A percentile compares a stretch with the other conserved stretches of the same genome.
These are phyloP conservation scores for Potamilus streckersoni DNA, from an alignment of 1,140 invertebrate genomes.

Conservation along the genomic window DNA sequence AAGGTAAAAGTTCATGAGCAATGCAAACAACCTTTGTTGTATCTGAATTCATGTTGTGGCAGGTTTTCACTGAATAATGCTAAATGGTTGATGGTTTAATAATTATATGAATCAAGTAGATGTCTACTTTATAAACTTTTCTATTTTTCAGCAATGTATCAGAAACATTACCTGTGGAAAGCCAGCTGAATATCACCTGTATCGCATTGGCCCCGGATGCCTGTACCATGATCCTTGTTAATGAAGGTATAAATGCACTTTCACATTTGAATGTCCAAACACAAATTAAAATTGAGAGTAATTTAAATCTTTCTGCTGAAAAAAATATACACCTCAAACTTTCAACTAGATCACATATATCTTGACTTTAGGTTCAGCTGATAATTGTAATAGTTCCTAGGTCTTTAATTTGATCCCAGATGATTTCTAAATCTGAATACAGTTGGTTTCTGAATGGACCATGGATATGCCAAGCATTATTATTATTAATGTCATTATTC, in stretches of 20 bases:
- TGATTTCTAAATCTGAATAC: no score
- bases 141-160: slow-evolving; percentile 84
- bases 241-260: slow-evolving; percentile 78
- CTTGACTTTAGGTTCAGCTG: no score
- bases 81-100: background rate
- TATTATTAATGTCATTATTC: no score
- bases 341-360: no score
- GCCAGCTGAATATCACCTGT: slow-evolving; percentile 84
- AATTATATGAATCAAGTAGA: background rate
- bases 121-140: background rate
- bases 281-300: no score
- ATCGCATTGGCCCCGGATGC: slow-evolving; percentile 92
- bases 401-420: no score
- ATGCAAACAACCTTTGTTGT: background rate
- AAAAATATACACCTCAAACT: no score
- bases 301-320: no score
- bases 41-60: background rate
- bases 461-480: no score
- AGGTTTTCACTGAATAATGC: background rate
- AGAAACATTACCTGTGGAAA: slow-evolving; percentile 87
- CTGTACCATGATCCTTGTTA: slow-evolving; percentile 83
- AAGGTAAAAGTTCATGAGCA: background rate
- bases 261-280: no score
- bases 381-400: no score
- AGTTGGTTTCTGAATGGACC: no score